Base-by-base conservation (phyloP, 2,797 vertebrate species). In the Sebastes kiyomatsui region DNA sequence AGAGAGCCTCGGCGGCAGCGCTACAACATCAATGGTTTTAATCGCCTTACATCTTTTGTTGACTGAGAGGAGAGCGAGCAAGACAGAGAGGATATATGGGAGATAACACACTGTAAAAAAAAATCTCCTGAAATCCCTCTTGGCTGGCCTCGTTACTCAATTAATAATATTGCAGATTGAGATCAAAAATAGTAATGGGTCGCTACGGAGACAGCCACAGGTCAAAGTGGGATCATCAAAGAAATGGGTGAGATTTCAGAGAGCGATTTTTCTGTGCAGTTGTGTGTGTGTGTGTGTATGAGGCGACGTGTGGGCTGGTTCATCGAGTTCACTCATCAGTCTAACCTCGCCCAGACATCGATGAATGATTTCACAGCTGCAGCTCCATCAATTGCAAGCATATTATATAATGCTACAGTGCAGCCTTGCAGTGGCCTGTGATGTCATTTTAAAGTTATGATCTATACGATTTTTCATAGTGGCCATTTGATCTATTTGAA, bases 31-130 rank as follows among this genome's bases (percentile, higher is more conserved):
- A 87, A 83, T 80, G 88, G 69, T 84, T 91, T 92, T 92, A 91
- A 92, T 90, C 91, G 80, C 84, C 78, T 89, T 90, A 88, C 87
- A 91, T 89, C 85, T 87, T 90, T 90, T 92, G 88, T 91, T 85
- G 87, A 88, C 69, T 75, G 82, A 75, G 90, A 79, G 80, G 72
- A 70, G 81, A 87, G 78, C 65, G 13, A 72, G 75, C 58, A 59
- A 89, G 80, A 82, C 81, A 79, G 72, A 71, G 83, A 79, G 62
- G 64, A 70, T 67, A 71, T 62, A 72, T 18, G 35, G 62, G 67
- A 87, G 79, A 89, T 85, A 91, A 82, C 25, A 5, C 54, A 80
- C 75, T 62, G 68, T 75, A 58, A 20, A 23, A 61, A 77, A 79
- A 77, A 71, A 81, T 77, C 56, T 77, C 42, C 56, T 16, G n/a